These are phyloP conservation scores for Ecliptopera silaceata DNA, from an alignment of 2,888 invertebrate species.

Conservation along the genomic window DNA sequence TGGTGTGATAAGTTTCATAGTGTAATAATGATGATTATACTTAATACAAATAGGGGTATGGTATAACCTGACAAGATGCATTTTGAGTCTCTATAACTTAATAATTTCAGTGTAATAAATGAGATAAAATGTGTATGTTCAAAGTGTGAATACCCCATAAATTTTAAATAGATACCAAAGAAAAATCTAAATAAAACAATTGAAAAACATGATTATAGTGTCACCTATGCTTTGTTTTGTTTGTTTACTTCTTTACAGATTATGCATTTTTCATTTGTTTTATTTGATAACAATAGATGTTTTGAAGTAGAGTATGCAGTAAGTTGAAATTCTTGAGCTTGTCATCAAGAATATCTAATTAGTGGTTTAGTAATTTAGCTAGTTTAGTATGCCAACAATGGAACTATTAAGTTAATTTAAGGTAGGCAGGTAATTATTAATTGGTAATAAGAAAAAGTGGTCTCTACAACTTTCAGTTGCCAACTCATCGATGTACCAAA, in stretches of 20 bases:
- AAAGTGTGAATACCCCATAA: too few species aligned
- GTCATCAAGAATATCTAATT: slow-evolving; percentile 27
- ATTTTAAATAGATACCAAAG: not conserved
- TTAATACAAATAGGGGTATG: too few species aligned
- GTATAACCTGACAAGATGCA: too few species aligned
- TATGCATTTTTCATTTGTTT: slow-evolving; percentile 36
- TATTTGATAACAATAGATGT: slow-evolving; percentile 38
- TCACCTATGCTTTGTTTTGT: slow-evolving; percentile 22
- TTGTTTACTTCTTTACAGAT: slow-evolving; percentile 35
- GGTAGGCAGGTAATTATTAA: slow-evolving; percentile 33
- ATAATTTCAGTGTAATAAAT: too few species aligned
- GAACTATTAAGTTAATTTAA: slow-evolving; percentile 27
- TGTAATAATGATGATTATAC: too few species aligned
- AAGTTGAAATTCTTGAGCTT: slow-evolving; percentile 31
- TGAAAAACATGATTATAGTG: slow-evolving; percentile 3
- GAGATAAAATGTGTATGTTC: too few species aligned
- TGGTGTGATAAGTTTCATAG: too few species aligned
- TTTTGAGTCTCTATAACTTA: too few species aligned
- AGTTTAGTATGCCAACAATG: slow-evolving; percentile 21
- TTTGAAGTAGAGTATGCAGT: slow-evolving; percentile 28
- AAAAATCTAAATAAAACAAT: not conserved
- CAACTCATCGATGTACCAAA: slow-evolving; percentile 79
- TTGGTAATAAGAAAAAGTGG: slow-evolving; percentile 67
- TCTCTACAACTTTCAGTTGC: slow-evolving; percentile 79
- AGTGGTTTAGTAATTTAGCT: slow-evolving; percentile 42